Conservation (phyloP, 2,888 invertebrate genomes). For the Cremastinae sp. region DNA sequence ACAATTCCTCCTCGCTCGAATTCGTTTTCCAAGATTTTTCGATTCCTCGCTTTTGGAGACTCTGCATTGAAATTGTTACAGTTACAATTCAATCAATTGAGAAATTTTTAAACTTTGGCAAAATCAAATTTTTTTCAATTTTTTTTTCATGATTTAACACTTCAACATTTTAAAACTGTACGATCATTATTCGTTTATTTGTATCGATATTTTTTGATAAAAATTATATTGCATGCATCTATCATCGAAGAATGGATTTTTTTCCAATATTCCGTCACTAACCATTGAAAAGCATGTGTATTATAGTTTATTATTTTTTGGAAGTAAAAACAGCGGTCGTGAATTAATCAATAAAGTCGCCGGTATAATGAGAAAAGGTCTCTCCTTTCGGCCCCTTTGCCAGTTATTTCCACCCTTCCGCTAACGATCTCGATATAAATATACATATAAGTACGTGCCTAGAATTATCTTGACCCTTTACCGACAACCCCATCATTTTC, state of each 20-base stretch:
- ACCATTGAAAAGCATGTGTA: no score
- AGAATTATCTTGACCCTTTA: conserved; percentile 24
- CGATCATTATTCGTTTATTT: neutral
- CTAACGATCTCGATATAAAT: conserved; percentile 36
- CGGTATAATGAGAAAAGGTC: conserved; percentile 26
- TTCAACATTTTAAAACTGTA: no score
- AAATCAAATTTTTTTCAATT: no score
- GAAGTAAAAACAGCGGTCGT: neutral
- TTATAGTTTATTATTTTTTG: neutral
- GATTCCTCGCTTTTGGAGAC: no score
- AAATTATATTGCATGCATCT: no score
- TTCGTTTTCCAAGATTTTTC: neutral
- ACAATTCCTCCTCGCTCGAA: conserved; percentile 29
- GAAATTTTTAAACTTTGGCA: no score
- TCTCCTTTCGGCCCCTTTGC: conserved; percentile 6
- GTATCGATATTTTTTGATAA: no score
- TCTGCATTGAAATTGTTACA: no score
- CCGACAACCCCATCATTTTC: neutral
- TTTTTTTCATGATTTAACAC: no score
- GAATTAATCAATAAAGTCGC: conserved; percentile 37
- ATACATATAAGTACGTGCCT: conserved; percentile 23
- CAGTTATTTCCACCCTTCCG: conserved; percentile 28
- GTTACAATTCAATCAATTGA: conserved; percentile 4
- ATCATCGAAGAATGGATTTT: no score
- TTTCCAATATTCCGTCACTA: conserved; percentile 22